Evolutionary conservation across 2,888 invertebrate genomes (phyloP).

Genomic region (Odontocolon sp.): DNA sequence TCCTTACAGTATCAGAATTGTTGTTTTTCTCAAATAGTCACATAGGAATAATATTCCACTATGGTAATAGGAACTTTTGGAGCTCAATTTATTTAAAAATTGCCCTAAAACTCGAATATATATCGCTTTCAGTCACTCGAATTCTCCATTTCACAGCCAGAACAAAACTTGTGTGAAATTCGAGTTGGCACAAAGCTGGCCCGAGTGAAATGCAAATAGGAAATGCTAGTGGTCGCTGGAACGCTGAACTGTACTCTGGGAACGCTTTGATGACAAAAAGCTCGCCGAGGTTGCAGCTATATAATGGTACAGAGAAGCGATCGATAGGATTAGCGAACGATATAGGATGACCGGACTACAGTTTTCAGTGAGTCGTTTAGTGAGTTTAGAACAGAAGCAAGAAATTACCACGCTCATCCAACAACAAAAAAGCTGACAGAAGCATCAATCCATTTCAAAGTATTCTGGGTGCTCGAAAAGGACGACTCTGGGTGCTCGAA

Average conservation of each 20-base stretch:
- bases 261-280: slow-evolving; percentile 20
- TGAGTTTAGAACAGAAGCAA: neutral
- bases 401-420: slow-evolving; percentile 5
- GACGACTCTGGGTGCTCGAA: too few relatives aligned
- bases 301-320: neutral
- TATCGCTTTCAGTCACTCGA: neutral
- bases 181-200: slow-evolving; percentile 29
- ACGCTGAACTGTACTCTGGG: neutral
- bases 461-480: too few relatives aligned
- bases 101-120: neutral
- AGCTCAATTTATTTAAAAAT: neutral
- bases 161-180: neutral
- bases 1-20: too few relatives aligned
- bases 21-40: too few relatives aligned
- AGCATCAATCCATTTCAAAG: neutral
- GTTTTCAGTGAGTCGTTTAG: slow-evolving; percentile 6
- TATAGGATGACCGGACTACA: too few relatives aligned
- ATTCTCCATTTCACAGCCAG: slow-evolving; percentile 1
- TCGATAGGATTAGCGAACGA: neutral
- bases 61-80: too few relatives aligned
- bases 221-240: slow-evolving; percentile 17
- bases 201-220: slow-evolving; percentile 48
- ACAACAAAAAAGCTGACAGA: neutral
- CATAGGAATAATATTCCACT: too few relatives aligned
- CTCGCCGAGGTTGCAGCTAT: neutral